Percentiles rank a stretch among this genome's conserved stretches.
Evolutionary conservation across 2,797 vertebrate genomes (phyloP).

Genomic region (Eulemur albifrons): DNA sequence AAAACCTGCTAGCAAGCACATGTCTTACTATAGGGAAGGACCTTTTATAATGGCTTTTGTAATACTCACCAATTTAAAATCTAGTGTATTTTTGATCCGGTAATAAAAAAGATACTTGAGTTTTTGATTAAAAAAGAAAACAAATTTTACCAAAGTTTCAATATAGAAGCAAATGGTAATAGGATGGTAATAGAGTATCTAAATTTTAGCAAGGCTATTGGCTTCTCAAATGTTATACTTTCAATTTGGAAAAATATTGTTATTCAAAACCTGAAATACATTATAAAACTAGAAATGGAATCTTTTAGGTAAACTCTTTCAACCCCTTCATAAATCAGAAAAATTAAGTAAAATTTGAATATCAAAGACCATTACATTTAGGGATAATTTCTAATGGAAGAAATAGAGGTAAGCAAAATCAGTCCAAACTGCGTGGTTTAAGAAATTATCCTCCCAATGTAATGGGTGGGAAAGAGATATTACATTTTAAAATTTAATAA

Average conservation of each 20-base stretch:
- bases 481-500: conserved; percentile 42
- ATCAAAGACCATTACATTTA: neutral
- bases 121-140: conserved; percentile 4
- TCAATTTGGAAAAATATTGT: conserved; percentile 20
- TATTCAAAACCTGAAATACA: conserved; percentile 16
- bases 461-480: neutral
- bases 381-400: neutral
- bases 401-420: conserved; percentile 17
- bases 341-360: conserved; percentile 36
- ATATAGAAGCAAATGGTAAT: neutral
- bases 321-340: neutral
- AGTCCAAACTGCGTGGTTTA: conserved; percentile 32
- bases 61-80: neutral
- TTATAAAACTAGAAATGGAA: neutral
- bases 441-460: conserved; percentile 12
- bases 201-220: neutral
- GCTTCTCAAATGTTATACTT: neutral
- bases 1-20: neutral
- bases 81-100: neutral
- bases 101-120: neutral
- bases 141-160: neutral
- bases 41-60: neutral
- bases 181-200: neutral
- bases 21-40: neutral
- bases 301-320: conserved; percentile 1